Evolutionary conservation across 2,888 invertebrate genomes (phyloP).

Genomic region (Cantharis nigra): DNA sequence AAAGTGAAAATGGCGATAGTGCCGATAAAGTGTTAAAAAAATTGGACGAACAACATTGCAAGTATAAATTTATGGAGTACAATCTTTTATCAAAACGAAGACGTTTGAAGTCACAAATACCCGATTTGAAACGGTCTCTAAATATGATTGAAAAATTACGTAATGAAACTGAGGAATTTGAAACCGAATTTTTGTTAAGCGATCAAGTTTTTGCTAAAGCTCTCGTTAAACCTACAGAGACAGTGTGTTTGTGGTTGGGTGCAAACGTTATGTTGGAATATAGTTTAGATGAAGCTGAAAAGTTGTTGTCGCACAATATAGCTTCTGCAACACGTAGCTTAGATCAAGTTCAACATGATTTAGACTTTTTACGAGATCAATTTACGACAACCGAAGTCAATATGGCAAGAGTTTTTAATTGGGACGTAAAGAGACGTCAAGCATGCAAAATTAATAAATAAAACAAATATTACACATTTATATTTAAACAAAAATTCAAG

Average conservation of each 20-base stretch:
- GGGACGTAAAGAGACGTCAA: constrained; percentile 93
- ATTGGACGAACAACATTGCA: constrained; percentile 91
- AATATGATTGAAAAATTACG: constrained; percentile 91
- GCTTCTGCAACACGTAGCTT: constrained; percentile 83
- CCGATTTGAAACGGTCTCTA: constrained; percentile 89
- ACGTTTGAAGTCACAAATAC: constrained; percentile 87
- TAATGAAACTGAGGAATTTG: constrained; percentile 76
- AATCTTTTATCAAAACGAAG: constrained; percentile 86
- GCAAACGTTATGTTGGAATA: constrained; percentile 99
- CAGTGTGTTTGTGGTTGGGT: constrained; percentile 82
- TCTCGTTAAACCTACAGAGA: constrained; percentile 84
- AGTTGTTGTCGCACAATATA: constrained; percentile 80
- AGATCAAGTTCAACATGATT: constrained; percentile 84
- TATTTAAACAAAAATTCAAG: neutral
- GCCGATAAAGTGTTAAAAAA: constrained; percentile 84
- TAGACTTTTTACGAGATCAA: constrained; percentile 96
- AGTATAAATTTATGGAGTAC: constrained; percentile 97
- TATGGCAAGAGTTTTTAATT: constrained; percentile 97
- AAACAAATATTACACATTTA: neutral
- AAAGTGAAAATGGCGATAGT: constrained; percentile 78
- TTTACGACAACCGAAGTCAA: constrained; percentile 98
- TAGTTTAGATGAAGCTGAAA: constrained; percentile 86
- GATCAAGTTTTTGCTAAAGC: constrained; percentile 85
- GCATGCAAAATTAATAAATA: constrained; percentile 61
- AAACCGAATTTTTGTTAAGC: constrained; percentile 89